These are phyloP conservation scores for Lonchura striata DNA, from an alignment of 2,113 vertebrate genomes.

Conservation along the genomic window DNA sequence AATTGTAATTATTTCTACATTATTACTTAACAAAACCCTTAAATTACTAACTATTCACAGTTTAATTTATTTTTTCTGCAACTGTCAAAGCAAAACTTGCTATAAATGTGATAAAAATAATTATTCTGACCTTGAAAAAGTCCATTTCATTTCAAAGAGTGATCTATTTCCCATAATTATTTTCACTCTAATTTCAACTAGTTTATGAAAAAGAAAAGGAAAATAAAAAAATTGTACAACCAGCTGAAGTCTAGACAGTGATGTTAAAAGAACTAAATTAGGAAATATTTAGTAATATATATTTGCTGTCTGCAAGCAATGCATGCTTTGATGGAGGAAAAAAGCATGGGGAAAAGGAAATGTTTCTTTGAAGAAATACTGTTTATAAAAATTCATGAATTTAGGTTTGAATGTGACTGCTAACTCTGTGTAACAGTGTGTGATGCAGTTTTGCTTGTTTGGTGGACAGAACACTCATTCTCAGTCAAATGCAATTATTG, in stretches of 20 bases:
- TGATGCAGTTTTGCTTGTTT: neutral
- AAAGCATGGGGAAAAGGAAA: neutral
- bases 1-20: neutral
- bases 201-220: constrained; percentile 3
- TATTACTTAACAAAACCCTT: neutral
- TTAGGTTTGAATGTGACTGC: neutral
- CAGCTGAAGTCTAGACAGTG: constrained; percentile 42
- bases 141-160: neutral
- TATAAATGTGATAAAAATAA: neutral
- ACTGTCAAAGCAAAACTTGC: neutral
- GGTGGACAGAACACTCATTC: neutral
- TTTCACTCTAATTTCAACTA: constrained; percentile 38
- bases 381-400: neutral
- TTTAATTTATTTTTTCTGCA: constrained; percentile 9
- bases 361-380: neutral
- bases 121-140: neutral
- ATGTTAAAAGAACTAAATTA: neutral
- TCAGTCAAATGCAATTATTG: neutral
- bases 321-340: neutral
- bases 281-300: constrained; percentile 35
- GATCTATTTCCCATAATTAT: neutral
- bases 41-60: neutral
- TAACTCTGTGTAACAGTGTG: neutral
- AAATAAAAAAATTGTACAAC: constrained; percentile 33
- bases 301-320: neutral